Conservation (phyloP, 1,140 invertebrate species). For the Cepaea nemoralis region DNA sequence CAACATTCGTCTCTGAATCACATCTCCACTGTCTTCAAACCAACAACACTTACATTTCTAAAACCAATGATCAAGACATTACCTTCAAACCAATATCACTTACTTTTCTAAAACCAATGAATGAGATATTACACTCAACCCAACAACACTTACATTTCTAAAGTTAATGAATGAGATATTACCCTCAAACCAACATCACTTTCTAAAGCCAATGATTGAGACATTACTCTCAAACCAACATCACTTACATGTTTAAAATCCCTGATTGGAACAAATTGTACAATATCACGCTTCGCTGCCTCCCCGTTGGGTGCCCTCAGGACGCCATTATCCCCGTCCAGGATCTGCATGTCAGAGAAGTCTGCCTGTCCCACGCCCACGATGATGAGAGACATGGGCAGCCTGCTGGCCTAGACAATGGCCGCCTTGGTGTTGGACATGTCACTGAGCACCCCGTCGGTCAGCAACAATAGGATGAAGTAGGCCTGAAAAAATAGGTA, state of each 20-base stretch:
- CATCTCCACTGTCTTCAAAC: no score
- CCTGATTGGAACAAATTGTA: slow-evolving; percentile 77
- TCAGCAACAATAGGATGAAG: slow-evolving; percentile 77
- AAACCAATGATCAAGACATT: no score
- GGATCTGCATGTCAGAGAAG: slow-evolving; percentile 75
- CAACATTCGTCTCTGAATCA: no score
- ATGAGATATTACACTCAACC: no score
- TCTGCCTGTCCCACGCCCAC: slow-evolving; percentile 77
- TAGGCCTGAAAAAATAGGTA: slow-evolving; percentile 34
- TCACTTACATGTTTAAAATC: slow-evolving; percentile 71
- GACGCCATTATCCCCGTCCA: slow-evolving; percentile 76
- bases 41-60: no score
- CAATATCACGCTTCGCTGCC: slow-evolving; percentile 75
- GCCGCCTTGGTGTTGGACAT: slow-evolving; percentile 78
- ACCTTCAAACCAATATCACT: no score
- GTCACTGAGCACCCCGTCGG: slow-evolving; percentile 80
- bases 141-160: no score
- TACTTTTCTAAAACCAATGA: no score
- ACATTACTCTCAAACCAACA: no score
- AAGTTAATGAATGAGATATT: no score
- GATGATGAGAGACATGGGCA: slow-evolving; percentile 78
- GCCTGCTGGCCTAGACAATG: slow-evolving; percentile 74
- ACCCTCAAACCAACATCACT: no score
- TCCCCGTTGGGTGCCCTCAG: slow-evolving; percentile 69
- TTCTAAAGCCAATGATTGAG: no score